Evolutionary conservation across 2,888 invertebrate species (phyloP).

Genomic region (Scaeva pyrastri): DNA sequence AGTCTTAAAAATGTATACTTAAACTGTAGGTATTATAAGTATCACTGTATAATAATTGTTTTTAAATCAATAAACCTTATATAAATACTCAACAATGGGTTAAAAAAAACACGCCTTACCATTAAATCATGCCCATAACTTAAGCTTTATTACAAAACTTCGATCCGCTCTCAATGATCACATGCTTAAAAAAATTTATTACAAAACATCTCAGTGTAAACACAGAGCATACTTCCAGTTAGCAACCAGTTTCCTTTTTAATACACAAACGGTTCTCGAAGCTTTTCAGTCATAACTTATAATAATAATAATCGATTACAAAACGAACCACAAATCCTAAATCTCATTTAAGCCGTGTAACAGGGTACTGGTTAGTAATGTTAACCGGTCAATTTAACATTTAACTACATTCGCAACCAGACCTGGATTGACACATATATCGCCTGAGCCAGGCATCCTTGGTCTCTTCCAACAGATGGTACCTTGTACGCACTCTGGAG

Average conservation of each 20-base stretch:
- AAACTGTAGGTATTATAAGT: too few species aligned
- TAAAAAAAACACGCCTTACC: too few species aligned
- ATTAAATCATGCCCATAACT: too few species aligned
- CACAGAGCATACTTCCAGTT: not conserved
- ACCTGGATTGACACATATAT: constrained; percentile 69
- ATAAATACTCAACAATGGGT: too few species aligned
- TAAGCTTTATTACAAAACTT: too few species aligned
- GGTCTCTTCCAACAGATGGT: constrained; percentile 18
- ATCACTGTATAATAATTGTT: too few species aligned
- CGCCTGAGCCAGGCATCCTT: constrained; percentile 32
- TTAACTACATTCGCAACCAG: constrained; percentile 57
- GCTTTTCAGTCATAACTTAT: constrained; percentile 50
- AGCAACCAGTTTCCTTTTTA: constrained; percentile 1
- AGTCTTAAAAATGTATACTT: too few species aligned
- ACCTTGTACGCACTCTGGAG: constrained; percentile 46
- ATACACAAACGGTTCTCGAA: constrained; percentile 41
- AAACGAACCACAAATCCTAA: constrained; percentile 39
- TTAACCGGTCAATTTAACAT: constrained; percentile 64
- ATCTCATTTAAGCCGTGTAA: constrained; percentile 35
- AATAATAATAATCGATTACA: constrained; percentile 52
- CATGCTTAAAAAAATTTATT: not conserved
- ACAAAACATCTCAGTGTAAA: not conserved
- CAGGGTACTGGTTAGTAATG: constrained; percentile 22
- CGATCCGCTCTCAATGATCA: too few species aligned
- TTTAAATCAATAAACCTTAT: too few species aligned